A percentile compares a stretch with the other conserved stretches of the same genome.
phyloP scores from a whole-genome alignment of 2,113 vertebrate species.

The Nipponia nippon region DNA sequence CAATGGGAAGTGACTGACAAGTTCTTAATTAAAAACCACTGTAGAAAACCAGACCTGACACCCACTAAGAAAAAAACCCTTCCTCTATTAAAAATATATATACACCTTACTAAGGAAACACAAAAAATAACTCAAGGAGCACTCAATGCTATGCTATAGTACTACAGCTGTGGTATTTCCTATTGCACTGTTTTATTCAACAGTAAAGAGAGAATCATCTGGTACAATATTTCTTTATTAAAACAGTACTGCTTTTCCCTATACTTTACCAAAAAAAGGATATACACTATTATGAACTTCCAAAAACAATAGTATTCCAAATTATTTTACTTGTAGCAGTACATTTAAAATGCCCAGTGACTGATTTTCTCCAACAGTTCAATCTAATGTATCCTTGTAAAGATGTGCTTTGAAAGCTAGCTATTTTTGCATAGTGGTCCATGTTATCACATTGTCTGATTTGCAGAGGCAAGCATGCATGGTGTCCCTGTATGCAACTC shows the following conservation, averaged over 20 bases:
- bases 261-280: background rate
- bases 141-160: background rate
- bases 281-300: background rate
- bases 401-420: background rate
- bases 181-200: background rate
- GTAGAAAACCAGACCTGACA: background rate
- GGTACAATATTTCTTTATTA: background rate
- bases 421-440: background rate
- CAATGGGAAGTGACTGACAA: background rate
- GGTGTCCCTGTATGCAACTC: background rate
- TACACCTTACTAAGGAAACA: background rate
- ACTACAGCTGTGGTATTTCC: background rate
- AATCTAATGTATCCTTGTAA: background rate
- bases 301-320: background rate
- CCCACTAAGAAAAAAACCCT: rapidly evolving
- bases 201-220: background rate
- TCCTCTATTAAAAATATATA: background rate
- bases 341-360: background rate
- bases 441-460: background rate
- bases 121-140: background rate
- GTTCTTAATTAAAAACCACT: background rate
- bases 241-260: background rate
- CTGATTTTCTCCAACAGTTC: background rate
- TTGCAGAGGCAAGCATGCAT: background rate
- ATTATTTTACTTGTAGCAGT: background rate